Evolutionary conservation across 1,140 invertebrate genomes (phyloP).

Genomic region (Drosophila sechellia): DNA sequence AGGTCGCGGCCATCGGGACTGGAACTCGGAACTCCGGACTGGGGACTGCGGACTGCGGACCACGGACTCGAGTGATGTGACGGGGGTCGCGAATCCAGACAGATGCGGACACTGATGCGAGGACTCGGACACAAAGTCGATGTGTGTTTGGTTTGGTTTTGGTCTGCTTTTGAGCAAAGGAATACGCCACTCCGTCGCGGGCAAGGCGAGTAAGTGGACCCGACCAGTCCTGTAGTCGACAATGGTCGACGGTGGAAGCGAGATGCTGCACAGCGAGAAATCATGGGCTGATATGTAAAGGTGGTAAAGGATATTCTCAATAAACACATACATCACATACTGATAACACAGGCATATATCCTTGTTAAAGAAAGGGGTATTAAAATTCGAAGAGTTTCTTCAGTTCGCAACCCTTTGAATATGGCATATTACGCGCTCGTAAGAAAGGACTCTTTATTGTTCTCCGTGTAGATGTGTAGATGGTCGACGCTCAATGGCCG

Average conservation of each 20-base stretch:
- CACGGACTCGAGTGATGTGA: constrained; percentile 29
- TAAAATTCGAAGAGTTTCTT: too few relatives aligned
- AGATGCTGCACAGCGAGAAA: constrained; percentile 20
- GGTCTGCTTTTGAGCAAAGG: constrained; percentile 57
- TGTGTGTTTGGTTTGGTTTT: constrained; percentile 64
- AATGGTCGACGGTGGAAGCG: constrained; percentile 40
- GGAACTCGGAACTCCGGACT: not conserved
- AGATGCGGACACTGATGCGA: constrained; percentile 56
- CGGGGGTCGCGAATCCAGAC: constrained; percentile 47
- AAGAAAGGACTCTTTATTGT: not conserved
- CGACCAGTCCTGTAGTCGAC: constrained; percentile 37
- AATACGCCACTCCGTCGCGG: constrained; percentile 43
- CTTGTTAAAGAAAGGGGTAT: too few relatives aligned
- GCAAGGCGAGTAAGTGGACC: constrained; percentile 44
- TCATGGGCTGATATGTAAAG: not conserved
- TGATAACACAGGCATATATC: too few relatives aligned
- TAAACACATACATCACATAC: too few relatives aligned
- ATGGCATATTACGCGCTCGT: not conserved
- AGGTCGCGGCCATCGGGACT: not conserved
- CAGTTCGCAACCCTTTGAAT: not conserved
- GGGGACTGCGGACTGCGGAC: not conserved
- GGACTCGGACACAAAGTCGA: constrained; percentile 61
- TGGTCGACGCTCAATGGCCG: constrained; percentile 36
- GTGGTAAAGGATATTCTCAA: too few relatives aligned
- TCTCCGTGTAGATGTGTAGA: constrained; percentile 18